Conservation (phyloP, 2,797 vertebrate species). For the Orientallactaga sibirica region DNA sequence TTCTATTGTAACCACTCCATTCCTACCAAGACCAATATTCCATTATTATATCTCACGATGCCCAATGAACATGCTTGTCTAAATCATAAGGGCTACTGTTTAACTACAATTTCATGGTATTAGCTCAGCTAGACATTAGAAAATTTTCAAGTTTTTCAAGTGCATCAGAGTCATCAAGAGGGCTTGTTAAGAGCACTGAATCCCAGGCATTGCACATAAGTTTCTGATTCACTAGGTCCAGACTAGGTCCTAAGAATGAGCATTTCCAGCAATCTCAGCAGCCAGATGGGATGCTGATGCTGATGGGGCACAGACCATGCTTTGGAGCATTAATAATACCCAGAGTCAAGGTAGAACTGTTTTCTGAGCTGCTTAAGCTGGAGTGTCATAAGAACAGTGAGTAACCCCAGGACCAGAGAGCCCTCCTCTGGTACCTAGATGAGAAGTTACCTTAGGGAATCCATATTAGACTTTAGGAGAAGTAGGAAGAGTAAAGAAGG, state of each 20-base stretch:
- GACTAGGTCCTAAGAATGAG: background rate
- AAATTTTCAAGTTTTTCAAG: slow-evolving; percentile 24
- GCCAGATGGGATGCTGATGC: background rate
- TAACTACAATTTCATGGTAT: background rate
- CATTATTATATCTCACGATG: background rate
- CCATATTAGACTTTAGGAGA: background rate
- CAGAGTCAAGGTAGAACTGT: background rate
- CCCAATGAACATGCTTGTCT: background rate
- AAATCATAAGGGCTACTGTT: background rate
- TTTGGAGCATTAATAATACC: background rate
- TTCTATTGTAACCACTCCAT: background rate
- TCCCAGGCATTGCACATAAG: background rate
- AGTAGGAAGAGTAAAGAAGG: background rate
- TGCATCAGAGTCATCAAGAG: background rate
- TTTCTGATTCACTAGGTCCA: background rate
- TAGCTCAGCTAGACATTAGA: background rate
- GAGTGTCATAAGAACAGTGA: background rate
- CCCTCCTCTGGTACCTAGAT: background rate
- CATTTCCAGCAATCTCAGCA: background rate
- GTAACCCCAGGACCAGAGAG: background rate
- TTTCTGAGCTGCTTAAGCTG: background rate
- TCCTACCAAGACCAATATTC: background rate
- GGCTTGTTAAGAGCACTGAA: background rate
- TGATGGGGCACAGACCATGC: background rate
- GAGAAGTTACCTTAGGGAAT: background rate